These are phyloP conservation scores for Takifugu flavidus DNA, from an alignment of 2,113 vertebrate species.

Conservation along the genomic window DNA sequence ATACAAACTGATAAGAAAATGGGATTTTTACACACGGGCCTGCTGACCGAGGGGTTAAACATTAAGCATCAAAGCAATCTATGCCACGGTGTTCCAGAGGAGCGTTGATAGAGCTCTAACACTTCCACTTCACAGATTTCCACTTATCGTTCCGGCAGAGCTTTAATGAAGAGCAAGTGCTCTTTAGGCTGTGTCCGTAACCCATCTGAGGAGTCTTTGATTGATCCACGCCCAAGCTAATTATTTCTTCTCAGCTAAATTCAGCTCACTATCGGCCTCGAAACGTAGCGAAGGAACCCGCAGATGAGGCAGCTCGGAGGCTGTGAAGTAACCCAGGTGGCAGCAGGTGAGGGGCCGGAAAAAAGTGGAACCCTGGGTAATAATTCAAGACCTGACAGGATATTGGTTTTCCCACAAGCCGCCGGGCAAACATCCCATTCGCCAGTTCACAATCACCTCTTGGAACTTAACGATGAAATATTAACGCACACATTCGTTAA, in stretches of 20 bases:
- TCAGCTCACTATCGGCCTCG: not conserved
- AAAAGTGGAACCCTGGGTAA: no score
- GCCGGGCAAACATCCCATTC: no score
- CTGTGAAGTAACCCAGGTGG: no score
- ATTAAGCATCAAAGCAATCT: conserved; percentile 30
- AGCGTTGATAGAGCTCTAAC: not conserved
- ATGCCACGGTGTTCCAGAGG: not conserved
- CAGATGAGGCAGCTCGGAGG: not conserved
- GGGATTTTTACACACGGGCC: conserved; percentile 28
- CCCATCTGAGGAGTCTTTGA: not conserved
- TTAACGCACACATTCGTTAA: no score
- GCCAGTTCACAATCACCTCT: no score
- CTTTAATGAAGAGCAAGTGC: conserved; percentile 7
- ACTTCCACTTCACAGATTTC: not conserved
- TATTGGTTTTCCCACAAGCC: no score
- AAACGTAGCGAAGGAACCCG: not conserved
- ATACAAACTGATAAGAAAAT: conserved; percentile 39
- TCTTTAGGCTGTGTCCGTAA: not conserved
- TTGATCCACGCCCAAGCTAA: conserved; percentile 9
- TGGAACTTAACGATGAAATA: no score
- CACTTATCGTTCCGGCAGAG: not conserved
- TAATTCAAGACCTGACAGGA: no score
- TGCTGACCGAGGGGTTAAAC: conserved; percentile 38
- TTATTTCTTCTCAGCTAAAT: not conserved
- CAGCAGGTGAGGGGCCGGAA: no score